Conservation (phyloP, 2,797 vertebrate genomes). For the Rhodeus uyekii region DNA sequence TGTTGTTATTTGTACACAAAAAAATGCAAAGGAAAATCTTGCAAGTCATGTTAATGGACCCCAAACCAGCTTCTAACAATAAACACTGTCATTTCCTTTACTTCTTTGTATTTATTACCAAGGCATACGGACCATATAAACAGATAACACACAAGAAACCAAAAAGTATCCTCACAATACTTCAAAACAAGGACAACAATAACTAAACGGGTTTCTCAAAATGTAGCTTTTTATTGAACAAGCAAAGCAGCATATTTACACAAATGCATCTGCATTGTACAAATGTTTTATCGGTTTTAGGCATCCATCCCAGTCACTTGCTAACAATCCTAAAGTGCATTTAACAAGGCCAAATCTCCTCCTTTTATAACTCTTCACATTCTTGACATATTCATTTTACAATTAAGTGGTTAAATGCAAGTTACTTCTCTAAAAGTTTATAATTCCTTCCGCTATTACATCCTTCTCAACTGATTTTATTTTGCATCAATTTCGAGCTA, state of each 20-base stretch:
- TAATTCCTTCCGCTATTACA: not conserved
- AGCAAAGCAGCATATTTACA: constrained; percentile 80
- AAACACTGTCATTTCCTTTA: not conserved
- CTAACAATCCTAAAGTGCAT: constrained; percentile 61
- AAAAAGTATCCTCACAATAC: not conserved
- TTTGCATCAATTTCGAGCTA: constrained; percentile 9
- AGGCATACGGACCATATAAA: not conserved
- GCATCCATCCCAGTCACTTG: constrained; percentile 24
- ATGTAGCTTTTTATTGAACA: constrained; percentile 70
- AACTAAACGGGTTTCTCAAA: not conserved
- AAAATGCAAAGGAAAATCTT: not conserved
- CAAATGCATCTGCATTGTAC: constrained; percentile 55
- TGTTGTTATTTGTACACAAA: not conserved
- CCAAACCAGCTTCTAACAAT: not conserved
- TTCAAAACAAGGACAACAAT: too few relatives aligned
- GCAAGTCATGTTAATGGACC: not conserved
- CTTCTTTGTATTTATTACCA: not conserved
- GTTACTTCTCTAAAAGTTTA: constrained; percentile 4
- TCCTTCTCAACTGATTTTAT: not conserved
- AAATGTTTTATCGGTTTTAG: constrained; percentile 32
- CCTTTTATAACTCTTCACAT: constrained; percentile 20
- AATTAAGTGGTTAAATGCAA: constrained; percentile 19
- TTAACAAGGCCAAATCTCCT: constrained; percentile 50
- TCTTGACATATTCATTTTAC: constrained; percentile 20
- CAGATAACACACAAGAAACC: not conserved